A percentile compares a stretch with the other conserved stretches of the same genome.
These are phyloP conservation scores for Drymonia ruficornis DNA, from an alignment of 2,888 invertebrate species.

Conservation along the genomic window DNA sequence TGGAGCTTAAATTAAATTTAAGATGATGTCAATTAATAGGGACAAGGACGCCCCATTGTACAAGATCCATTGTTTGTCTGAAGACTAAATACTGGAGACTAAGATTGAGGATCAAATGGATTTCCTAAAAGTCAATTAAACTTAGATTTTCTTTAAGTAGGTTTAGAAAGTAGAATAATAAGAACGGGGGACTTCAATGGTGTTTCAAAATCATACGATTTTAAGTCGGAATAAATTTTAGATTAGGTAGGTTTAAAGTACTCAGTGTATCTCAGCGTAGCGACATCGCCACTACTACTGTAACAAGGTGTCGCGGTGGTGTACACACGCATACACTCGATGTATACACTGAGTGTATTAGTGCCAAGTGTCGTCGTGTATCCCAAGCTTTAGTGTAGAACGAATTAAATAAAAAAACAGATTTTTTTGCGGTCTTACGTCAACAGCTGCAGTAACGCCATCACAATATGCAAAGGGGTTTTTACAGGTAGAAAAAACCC, in stretches of 20 bases:
- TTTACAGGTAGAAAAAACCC: not conserved
- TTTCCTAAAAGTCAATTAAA: constrained; percentile 6
- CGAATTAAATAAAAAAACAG: too few relatives aligned
- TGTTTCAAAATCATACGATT: not conserved
- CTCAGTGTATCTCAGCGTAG: too few relatives aligned
- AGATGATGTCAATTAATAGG: constrained; percentile 21
- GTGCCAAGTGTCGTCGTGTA: too few relatives aligned
- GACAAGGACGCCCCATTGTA: constrained; percentile 12
- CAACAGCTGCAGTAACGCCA: too few relatives aligned
- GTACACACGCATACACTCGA: too few relatives aligned
- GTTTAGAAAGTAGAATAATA: not conserved
- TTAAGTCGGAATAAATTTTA: not conserved
- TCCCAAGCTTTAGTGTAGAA: too few relatives aligned
- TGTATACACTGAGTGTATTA: too few relatives aligned
- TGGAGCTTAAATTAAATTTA: constrained; percentile 9
- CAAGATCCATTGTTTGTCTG: constrained; percentile 19
- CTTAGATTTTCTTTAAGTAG: not conserved
- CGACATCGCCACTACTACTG: too few relatives aligned
- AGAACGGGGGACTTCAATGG: not conserved
- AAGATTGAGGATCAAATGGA: constrained; percentile 2
- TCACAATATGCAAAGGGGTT: too few relatives aligned
- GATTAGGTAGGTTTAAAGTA: too few relatives aligned
- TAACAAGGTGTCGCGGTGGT: too few relatives aligned
- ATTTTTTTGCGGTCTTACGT: too few relatives aligned
- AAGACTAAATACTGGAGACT: constrained; percentile 12